Evolutionary conservation across 2,888 invertebrate genomes (phyloP), one percentile per base, ranked within the genome.

Genomic region (Heliothis peltigera): DNA sequence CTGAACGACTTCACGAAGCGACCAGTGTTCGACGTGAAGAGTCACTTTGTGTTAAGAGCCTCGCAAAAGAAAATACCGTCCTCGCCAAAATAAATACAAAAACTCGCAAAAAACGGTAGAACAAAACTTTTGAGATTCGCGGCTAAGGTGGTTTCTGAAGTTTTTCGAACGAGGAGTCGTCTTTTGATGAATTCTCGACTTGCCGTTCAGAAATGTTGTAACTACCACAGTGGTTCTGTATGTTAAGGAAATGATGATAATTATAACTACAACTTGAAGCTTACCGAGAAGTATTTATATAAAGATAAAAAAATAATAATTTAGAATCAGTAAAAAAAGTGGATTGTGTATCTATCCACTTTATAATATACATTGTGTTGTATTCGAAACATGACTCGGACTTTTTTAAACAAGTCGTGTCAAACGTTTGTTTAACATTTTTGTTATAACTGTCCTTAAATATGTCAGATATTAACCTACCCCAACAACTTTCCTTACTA

Each of bases 41-140:
- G 62, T 44, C 78, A 74, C 68, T 74, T 62, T 60, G 57, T 61
- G 63, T 65, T 71, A 65, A 64, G 56, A 73, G 25, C 44, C 44
- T 62, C 44, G 77, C 64, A 69, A 78, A 39, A 69, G 64, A 68
- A 70, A 70, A 70, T 62, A 68, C 64, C 67, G 51, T 48, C 46
- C 55, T 59, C 52, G 32, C 67, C 57, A 60, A 79, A 79, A 79
- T 76, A 71, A 76, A 70, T 60, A 70, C 71, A 53, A 75, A 56
- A 64, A 68, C 61, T 72, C 59, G 57, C 57, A 56, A 64, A 69
- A 79, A 75, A 60, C 43, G 64, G 39, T 25, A 54, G 63, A 79
- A 69, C 70, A 79, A 69, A 76, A 81, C 32, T 74, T 79, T 60
- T 59, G n/a, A 68, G 60, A 63, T 66, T 59, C 57, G 65, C 59